A percentile compares a stretch with the other conserved stretches of the same genome.
These are phyloP conservation scores for Listrodromus nycthemerus DNA, from an alignment of 2,888 invertebrate genomes.

Conservation along the genomic window DNA sequence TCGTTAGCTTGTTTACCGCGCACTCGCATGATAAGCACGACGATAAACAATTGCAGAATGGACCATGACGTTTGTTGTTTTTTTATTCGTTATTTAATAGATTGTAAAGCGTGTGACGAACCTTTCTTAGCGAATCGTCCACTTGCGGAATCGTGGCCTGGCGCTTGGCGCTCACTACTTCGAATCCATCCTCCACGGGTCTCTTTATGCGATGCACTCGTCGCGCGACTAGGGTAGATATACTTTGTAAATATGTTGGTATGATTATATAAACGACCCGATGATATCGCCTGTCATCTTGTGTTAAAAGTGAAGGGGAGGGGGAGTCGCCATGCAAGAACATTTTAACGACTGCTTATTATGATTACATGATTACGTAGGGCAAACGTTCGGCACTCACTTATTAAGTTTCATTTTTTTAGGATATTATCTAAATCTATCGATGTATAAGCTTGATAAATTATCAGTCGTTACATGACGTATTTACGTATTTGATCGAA, in stretches of 20 bases:
- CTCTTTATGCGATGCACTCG: neutral
- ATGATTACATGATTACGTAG: neutral
- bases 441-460: neutral
- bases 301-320: no score
- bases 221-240: neutral
- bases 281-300: neutral
- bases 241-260: neutral
- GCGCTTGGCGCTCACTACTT: neutral
- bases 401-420: neutral
- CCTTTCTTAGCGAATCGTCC: neutral
- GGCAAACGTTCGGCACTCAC: neutral
- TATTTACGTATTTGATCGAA: conserved; percentile 39
- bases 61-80: no score
- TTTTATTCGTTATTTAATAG: no score
- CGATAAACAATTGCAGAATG: no score
- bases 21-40: no score
- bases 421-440: neutral
- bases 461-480: conserved; percentile 13
- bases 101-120: no score
- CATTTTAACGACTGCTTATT: neutral
- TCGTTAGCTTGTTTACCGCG: no score
- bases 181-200: neutral
- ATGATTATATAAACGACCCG: conserved; percentile 31
- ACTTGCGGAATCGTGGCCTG: neutral
- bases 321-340: no score